Evolutionary conservation across 2,888 invertebrate species (phyloP).

Genomic region (Spodoptera exigua): DNA sequence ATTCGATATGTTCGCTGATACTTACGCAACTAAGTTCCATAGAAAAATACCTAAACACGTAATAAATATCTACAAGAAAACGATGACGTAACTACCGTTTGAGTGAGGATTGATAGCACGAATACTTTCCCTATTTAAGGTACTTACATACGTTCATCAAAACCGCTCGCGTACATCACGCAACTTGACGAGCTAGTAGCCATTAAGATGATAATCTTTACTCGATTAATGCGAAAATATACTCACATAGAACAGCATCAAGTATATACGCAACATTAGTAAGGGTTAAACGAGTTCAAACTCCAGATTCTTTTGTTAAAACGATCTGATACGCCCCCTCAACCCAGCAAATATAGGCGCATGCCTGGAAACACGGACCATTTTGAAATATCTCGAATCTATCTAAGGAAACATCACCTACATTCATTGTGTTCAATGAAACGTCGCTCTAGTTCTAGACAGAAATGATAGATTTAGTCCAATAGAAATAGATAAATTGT

Average conservation of each 20-base stretch:
- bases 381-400: constrained; percentile 33
- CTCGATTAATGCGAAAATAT: constrained; percentile 40
- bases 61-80: constrained; percentile 27
- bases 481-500: constrained; percentile 33
- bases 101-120: constrained; percentile 35
- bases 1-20: constrained; percentile 18
- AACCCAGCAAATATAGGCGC: constrained; percentile 15
- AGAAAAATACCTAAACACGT: constrained; percentile 18
- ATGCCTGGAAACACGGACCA: constrained; percentile 22
- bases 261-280: constrained; percentile 34
- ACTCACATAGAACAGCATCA: constrained; percentile 24
- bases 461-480: constrained; percentile 33
- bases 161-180: constrained; percentile 43
- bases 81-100: constrained; percentile 38
- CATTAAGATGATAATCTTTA: constrained; percentile 41
- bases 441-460: constrained; percentile 36
- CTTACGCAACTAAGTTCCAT: constrained; percentile 33
- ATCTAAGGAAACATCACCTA: constrained; percentile 48
- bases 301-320: constrained; percentile 37
- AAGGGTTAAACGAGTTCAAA: constrained; percentile 37
- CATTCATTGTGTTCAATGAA: constrained; percentile 33
- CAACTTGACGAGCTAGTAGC: constrained; percentile 35
- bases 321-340: constrained; percentile 9
- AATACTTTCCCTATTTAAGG: constrained; percentile 39
- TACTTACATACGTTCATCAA: constrained; percentile 9